Percentiles rank a stretch among this genome's conserved stretches.
These are phyloP conservation scores for Alviniconcha strummeri DNA, from an alignment of 2,888 invertebrate species.

Conservation along the genomic window DNA sequence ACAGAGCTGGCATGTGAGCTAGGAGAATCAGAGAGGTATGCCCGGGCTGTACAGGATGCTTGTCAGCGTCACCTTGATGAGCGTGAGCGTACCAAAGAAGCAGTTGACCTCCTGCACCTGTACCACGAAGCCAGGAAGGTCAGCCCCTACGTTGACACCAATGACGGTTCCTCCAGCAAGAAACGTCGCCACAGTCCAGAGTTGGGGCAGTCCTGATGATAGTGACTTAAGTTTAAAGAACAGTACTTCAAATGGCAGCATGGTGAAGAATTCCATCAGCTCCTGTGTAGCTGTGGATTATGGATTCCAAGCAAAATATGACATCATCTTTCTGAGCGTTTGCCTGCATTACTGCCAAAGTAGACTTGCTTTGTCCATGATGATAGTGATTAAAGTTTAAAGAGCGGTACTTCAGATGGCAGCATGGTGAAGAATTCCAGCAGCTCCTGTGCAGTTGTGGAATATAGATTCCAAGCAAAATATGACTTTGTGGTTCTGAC, in stretches of 20 bases:
- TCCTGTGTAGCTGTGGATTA: too few relatives aligned
- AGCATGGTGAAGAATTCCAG: too few relatives aligned
- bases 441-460: too few relatives aligned
- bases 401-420: background rate
- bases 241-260: too few relatives aligned
- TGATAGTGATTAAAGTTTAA: background rate
- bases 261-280: too few relatives aligned
- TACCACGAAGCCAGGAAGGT: constrained; percentile 59
- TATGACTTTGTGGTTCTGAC: too few relatives aligned
- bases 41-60: constrained; percentile 59
- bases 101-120: constrained; percentile 59
- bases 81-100: constrained; percentile 55
- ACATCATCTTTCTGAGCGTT: too few relatives aligned
- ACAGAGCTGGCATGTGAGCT: constrained; percentile 52
- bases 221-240: background rate
- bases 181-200: constrained; percentile 24
- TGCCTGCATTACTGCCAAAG: too few relatives aligned
- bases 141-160: constrained; percentile 54
- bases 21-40: constrained; percentile 56
- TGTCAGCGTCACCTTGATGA: constrained; percentile 67
- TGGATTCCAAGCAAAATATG: too few relatives aligned
- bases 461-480: too few relatives aligned
- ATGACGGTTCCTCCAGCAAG: constrained; percentile 37
- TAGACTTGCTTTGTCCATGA: background rate
- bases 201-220: constrained; percentile 1